Evolutionary conservation across 2,888 invertebrate species (phyloP).

Genomic region (Andrena chrysosceles): DNA sequence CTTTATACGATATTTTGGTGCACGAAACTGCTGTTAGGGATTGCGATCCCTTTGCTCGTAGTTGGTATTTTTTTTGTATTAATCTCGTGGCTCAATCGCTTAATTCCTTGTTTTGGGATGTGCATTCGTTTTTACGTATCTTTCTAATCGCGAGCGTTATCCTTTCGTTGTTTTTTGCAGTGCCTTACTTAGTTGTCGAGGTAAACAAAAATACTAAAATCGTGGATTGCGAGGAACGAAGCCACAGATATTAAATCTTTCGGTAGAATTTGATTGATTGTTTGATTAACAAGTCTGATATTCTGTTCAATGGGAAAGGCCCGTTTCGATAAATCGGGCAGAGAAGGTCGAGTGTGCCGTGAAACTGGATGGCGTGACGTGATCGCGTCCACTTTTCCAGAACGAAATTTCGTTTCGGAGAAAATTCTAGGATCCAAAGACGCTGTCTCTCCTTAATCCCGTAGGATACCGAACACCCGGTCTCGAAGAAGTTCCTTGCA

Average conservation of each 20-base stretch:
- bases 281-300: slow-evolving; percentile 2
- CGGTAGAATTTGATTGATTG: not conserved
- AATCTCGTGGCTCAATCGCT: no score
- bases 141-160: no score
- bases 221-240: not conserved
- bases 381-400: not conserved
- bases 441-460: slow-evolving; percentile 43
- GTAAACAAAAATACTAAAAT: not conserved
- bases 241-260: not conserved
- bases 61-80: not conserved
- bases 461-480: slow-evolving; percentile 39
- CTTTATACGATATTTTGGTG: not conserved
- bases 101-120: not conserved
- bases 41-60: not conserved
- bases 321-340: not conserved
- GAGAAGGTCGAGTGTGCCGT: not conserved
- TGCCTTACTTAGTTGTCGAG: not conserved
- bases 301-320: not conserved
- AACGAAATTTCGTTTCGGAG: slow-evolving; percentile 16
- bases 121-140: no score
- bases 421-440: slow-evolving; percentile 35
- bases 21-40: not conserved
- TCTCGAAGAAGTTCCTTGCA: slow-evolving; percentile 22
- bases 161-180: not conserved
- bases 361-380: not conserved